Conservation (phyloP, 2,888 invertebrate genomes). For the Apodemia zela region DNA sequence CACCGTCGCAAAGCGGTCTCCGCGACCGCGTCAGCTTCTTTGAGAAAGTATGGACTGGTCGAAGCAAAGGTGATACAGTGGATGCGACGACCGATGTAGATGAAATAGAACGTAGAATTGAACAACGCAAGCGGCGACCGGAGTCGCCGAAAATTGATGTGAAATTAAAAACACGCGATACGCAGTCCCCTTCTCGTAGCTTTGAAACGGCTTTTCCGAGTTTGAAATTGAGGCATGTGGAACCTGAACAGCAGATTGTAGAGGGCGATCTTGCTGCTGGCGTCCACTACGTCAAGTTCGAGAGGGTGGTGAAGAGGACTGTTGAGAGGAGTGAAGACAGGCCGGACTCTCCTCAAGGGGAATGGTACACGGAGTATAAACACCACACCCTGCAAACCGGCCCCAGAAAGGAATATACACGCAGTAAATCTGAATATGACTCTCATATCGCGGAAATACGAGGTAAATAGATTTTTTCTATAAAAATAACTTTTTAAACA, state of each 20-base stretch:
- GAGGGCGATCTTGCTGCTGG: constrained; percentile 84
- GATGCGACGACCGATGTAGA: constrained; percentile 76
- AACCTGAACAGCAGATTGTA: constrained; percentile 71
- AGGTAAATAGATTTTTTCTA: constrained; percentile 78
- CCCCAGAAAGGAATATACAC: constrained; percentile 85
- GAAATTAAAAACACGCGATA: constrained; percentile 79
- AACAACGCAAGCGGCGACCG: constrained; percentile 76
- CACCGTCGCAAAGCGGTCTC: constrained; percentile 78
- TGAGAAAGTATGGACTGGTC: constrained; percentile 88
- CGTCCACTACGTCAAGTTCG: constrained; percentile 85
- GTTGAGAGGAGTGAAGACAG: constrained; percentile 70
- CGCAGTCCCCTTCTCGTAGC: constrained; percentile 68
- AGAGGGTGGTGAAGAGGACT: constrained; percentile 84
- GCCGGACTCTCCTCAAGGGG: constrained; percentile 66
- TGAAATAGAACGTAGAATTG: constrained; percentile 82
- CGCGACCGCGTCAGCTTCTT: constrained; percentile 89
- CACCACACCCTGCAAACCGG: constrained; percentile 82
- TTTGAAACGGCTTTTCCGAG: constrained; percentile 59
- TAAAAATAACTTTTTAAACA: not conserved
- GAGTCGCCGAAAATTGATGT: constrained; percentile 82
- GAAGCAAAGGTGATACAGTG: constrained; percentile 59
- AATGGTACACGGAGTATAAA: constrained; percentile 72
- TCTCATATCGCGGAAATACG: constrained; percentile 91
- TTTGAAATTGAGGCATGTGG: constrained; percentile 72
- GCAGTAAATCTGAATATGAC: constrained; percentile 92